A percentile compares a stretch with the other conserved stretches of the same genome.
Evolutionary conservation across 1,140 invertebrate species (phyloP).

Genomic region (Brevipalpus yothersi): DNA sequence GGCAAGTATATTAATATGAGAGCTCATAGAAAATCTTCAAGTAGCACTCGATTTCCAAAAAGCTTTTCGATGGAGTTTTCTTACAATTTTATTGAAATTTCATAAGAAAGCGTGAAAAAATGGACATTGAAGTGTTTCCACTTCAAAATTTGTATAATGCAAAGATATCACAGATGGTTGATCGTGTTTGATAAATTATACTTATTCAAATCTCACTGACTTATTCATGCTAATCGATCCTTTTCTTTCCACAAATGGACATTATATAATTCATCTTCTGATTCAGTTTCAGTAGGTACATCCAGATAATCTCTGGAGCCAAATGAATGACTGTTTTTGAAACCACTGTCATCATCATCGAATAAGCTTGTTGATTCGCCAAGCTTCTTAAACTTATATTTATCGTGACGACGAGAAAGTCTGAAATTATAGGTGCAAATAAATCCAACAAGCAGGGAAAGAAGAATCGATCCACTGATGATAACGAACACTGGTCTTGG

Average conservation of each 20-base stretch:
- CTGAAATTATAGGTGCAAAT: neutral
- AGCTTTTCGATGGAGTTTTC: no score
- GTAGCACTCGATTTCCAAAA: no score
- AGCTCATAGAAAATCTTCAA: no score
- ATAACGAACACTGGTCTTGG: slow-evolving; percentile 1
- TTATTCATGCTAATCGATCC: neutral
- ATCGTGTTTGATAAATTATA: no score
- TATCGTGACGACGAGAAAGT: neutral
- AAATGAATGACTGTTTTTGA: neutral
- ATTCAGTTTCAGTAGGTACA: slow-evolving; percentile 4
- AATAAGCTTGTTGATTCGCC: neutral
- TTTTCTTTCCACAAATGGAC: slow-evolving; percentile 8
- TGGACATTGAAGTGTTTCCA: no score
- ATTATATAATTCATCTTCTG: slow-evolving; percentile 13
- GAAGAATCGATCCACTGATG: neutral
- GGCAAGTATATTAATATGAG: no score
- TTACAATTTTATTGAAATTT: no score
- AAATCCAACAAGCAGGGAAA: neutral
- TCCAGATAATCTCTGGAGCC: slow-evolving; percentile 3
- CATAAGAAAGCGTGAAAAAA: no score
- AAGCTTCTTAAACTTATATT: neutral
- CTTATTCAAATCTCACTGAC: neutral
- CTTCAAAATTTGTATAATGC: no score
- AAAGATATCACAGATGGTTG: no score
- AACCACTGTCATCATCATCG: slow-evolving; percentile 2